phyloP scores from a whole-genome alignment of 1,140 invertebrate genomes.

The Eulimnadia texana region DNA sequence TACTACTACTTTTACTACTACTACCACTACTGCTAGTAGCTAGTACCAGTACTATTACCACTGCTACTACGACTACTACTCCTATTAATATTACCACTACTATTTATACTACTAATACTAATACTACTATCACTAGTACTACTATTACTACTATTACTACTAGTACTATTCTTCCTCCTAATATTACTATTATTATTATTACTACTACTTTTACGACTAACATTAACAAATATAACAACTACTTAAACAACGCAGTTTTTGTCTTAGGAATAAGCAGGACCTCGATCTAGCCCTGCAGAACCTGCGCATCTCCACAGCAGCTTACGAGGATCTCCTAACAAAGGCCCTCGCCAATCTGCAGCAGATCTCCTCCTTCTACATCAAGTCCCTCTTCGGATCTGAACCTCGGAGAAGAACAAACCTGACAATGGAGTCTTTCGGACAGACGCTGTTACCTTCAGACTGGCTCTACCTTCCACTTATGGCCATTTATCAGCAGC shows the following conservation, averaged over 20 bases:
- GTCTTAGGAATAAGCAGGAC: not conserved
- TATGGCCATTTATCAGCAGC: constrained; percentile 13
- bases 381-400: not conserved
- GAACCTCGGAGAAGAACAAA: not conserved
- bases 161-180: no score
- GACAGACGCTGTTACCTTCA: constrained; percentile 17
- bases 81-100: no score
- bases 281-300: not conserved
- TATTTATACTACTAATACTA: no score
- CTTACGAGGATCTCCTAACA: no score
- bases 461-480: constrained; percentile 27
- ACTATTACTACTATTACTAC: no score
- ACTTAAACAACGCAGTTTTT: not conserved
- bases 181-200: no score
- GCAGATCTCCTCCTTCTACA: not conserved
- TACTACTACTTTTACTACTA: no score
- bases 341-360: not conserved
- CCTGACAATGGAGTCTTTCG: not conserved
- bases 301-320: constrained; percentile 1
- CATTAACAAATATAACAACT: not conserved
- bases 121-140: no score
- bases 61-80: no score
- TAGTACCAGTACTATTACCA: no score
- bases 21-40: no score
- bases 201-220: not conserved